A percentile compares a stretch with the other conserved stretches of the same genome.
Conservation (phyloP, 2,888 invertebrate genomes). For the Acholoe squamosa region DNA sequence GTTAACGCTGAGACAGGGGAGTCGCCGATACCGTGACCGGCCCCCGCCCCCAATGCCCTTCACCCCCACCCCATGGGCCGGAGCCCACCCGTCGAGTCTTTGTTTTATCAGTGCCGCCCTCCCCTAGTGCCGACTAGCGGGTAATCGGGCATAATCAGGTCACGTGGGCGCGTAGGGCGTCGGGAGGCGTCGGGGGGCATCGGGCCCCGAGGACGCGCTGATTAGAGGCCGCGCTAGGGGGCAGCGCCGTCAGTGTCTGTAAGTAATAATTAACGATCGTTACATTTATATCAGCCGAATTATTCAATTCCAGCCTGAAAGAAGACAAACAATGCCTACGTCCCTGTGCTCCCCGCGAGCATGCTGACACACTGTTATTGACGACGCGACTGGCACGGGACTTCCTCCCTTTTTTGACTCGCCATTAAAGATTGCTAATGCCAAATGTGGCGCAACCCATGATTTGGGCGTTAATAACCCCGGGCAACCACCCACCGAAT, state of each 20-base stretch:
- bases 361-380: slow-evolving; percentile 32
- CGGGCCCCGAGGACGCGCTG: background rate
- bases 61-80: background rate
- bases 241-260: background rate
- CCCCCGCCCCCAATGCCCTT: background rate
- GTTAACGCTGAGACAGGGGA: background rate
- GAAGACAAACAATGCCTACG: slow-evolving; percentile 27
- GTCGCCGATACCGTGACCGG: background rate
- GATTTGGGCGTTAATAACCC: slow-evolving; percentile 30
- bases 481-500: slow-evolving; percentile 37
- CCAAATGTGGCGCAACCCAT: slow-evolving; percentile 40
- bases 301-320: slow-evolving; percentile 45
- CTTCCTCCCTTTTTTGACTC: background rate
- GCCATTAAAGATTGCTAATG: slow-evolving; percentile 36
- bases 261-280: slow-evolving; percentile 55
- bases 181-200: background rate
- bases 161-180: no score
- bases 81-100: background rate
- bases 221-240: slow-evolving; percentile 16
- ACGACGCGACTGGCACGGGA: background rate
- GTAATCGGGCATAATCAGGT: background rate
- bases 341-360: background rate
- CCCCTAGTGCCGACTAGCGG: background rate
- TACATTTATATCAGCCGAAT: slow-evolving; percentile 38
- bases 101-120: background rate